Percentiles rank a stretch among this genome's conserved stretches.
These are phyloP conservation scores for Agonopterix arenella DNA, from an alignment of 2,888 invertebrate species.

Conservation along the genomic window DNA sequence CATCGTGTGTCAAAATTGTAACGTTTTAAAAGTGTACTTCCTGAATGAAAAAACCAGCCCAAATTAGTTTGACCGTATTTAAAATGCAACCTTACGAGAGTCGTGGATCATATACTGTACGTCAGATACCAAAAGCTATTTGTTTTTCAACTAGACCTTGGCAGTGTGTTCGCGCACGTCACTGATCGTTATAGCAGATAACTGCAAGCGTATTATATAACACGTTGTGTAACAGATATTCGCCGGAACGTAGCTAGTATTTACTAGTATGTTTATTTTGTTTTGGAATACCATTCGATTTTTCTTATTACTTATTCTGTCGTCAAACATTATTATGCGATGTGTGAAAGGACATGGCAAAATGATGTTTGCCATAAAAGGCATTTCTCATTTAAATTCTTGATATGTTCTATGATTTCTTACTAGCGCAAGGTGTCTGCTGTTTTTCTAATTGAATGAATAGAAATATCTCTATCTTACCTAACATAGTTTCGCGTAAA, in stretches of 20 bases:
- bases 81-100: too few species aligned
- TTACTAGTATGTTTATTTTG: neutral
- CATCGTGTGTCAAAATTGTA: too few species aligned
- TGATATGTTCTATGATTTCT: neutral
- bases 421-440: neutral
- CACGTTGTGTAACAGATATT: constrained; percentile 33
- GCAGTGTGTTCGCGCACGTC: constrained; percentile 27
- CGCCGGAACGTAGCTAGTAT: constrained; percentile 16
- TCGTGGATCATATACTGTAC: constrained; percentile 1
- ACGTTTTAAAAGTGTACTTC: too few species aligned
- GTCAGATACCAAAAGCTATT: constrained; percentile 14
- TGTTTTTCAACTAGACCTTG: constrained; percentile 28
- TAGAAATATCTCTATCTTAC: too few species aligned
- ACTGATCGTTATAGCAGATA: constrained; percentile 34
- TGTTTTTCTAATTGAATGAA: neutral
- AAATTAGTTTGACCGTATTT: too few species aligned
- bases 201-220: constrained; percentile 30
- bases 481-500: too few species aligned
- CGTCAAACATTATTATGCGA: neutral
- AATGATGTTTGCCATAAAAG: too few species aligned
- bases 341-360: too few species aligned
- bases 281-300: neutral
- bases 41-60: too few species aligned
- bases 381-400: neutral
- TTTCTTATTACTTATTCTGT: neutral